Evolutionary conservation across 2,113 vertebrate genomes (phyloP), one percentile per base, ranked within the genome.

Genomic region (Tragulus kanchil): DNA sequence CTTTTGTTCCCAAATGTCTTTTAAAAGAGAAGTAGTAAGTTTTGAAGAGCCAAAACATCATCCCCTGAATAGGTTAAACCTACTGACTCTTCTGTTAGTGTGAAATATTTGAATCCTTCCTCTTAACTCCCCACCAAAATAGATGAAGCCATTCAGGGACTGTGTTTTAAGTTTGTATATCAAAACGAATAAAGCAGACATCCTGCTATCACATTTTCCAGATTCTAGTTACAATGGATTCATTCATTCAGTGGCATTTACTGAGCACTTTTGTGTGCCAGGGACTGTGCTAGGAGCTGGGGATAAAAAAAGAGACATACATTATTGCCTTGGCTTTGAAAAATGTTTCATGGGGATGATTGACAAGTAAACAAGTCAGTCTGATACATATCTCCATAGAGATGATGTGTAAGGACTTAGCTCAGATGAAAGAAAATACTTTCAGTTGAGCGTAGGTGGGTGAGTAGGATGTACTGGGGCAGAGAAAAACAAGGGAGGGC

Each of bases 81-180:
- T 87, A 95, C 89, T 61, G 48, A 62, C 65, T 92, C 62, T 61
- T 71, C 79, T 50, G 25, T 90, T 87, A 16, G 62, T 52, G 71
- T 25, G 42, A 95, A 79, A 73, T 77, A 67, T 85, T 78, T 90
- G 93, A 58, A 59, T 71, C 83, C 95, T 87, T 92, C 7, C 42
- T 90, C 78, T 97, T 86, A 93, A 95, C 58, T 31, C 50, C 69
- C 69, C 48, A 10, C 61, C 58, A 16, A 71, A 95, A 87, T n/a
- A 90, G 92, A 95, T 94, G 75, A 52, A 75, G 23, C 95, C 94
- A 17, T 28, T 45, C 19, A 15, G 73, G n/a, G 5, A n/a, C n/a
- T n/a, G n/a, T n/a, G n/a, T n/a, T n/a, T n/a, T n/a, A n/a, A n/a
- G n/a, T n/a, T n/a, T n/a, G n/a, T n/a, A n/a, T n/a, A n/a, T n/a